Conservation (phyloP, 2,888 invertebrate species). For the Schizotus pectinicornis region DNA sequence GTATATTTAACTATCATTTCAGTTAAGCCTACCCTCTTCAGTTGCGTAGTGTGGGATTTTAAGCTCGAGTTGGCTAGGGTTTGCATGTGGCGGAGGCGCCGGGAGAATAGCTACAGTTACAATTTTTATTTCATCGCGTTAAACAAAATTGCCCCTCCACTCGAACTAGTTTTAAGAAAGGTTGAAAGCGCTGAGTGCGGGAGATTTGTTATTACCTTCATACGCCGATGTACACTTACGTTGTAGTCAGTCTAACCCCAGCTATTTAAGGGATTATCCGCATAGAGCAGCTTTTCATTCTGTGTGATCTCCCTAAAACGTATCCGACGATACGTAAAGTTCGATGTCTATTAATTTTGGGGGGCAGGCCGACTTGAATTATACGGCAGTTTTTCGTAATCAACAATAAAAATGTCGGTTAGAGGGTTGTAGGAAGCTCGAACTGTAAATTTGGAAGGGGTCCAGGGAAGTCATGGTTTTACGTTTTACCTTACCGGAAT, state of each 20-base stretch:
- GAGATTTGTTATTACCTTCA: too few species aligned
- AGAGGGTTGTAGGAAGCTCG: not conserved
- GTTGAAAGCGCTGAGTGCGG: too few species aligned
- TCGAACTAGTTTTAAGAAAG: slow-evolving; percentile 32
- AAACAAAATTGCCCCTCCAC: not conserved
- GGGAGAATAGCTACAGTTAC: not conserved
- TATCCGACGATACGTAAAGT: too few species aligned
- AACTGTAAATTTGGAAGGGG: slow-evolving; percentile 7
- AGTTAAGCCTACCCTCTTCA: slow-evolving; percentile 5
- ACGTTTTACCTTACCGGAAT: slow-evolving; percentile 20
- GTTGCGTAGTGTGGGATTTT: slow-evolving; percentile 1
- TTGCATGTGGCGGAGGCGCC: not conserved
- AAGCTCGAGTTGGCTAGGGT: slow-evolving; percentile 3
- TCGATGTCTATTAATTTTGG: too few species aligned
- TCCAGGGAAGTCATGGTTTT: slow-evolving; percentile 6
- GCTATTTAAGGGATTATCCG: not conserved
- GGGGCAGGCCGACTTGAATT: too few species aligned
- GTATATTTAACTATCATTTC: slow-evolving; percentile 7
- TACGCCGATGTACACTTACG: too few species aligned
- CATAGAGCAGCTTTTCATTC: not conserved
- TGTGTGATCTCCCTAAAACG: too few species aligned
- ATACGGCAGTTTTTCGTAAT: not conserved
- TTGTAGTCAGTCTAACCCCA: not conserved
- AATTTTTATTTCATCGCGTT: not conserved
- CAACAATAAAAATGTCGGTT: not conserved